Conservation (phyloP, 2,113 vertebrate species). For the mouse (Mus musculus) region GRCm39 chr7:69143501-69144000, state of each 20-base stretch:
- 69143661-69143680: fast-evolving
- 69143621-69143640: neutral
- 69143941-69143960: conserved; percentile 12
- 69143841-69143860: neutral
- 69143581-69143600: neutral
- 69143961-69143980: neutral
- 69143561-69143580: neutral
- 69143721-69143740: neutral
- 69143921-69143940: conserved; percentile 46
- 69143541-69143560: neutral
- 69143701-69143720: neutral
- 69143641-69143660: neutral
- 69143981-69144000: conserved; percentile 61
- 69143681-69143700: neutral
- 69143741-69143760: neutral
- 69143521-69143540: neutral
- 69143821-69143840: neutral
- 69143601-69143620: neutral
- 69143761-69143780: neutral
- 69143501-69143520: neutral
- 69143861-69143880: conserved; percentile 23
- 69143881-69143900: conserved; percentile 56
- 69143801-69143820: neutral
- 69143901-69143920: conserved; percentile 52
- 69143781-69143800: neutral